A percentile compares a stretch with the other conserved stretches of the same genome.
phyloP scores from a whole-genome alignment of 2,888 invertebrate genomes.

The Gibbula magus region DNA sequence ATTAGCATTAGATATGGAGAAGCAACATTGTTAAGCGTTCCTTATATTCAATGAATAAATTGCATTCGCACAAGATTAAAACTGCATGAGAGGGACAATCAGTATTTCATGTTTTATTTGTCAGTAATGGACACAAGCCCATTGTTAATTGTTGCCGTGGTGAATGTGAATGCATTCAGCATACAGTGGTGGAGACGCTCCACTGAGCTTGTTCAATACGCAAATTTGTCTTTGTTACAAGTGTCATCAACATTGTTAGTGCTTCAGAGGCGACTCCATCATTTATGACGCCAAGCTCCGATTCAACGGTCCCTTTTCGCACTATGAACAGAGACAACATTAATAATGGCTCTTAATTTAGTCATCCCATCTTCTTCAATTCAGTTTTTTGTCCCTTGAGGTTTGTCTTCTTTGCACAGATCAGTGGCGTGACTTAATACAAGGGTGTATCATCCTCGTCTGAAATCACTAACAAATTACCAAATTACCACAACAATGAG shows the following conservation, averaged over 20 bases:
- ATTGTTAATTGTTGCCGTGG: neutral
- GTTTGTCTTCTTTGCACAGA: neutral
- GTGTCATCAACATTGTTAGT: slow-evolving; percentile 6
- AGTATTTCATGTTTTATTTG: neutral
- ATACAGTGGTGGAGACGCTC: neutral
- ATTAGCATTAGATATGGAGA: too few relatives aligned
- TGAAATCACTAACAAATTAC: too few relatives aligned
- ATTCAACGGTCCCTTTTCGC: neutral
- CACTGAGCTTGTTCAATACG: neutral
- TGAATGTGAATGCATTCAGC: neutral
- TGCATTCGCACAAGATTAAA: neutral
- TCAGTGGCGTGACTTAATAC: neutral
- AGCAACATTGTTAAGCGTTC: too few relatives aligned
- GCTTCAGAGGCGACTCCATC: neutral
- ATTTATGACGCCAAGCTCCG: neutral
- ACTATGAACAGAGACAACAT: neutral
- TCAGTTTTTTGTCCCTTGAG: neutral
- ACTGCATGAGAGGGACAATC: neutral
- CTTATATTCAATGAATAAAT: too few relatives aligned
- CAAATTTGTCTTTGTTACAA: slow-evolving; percentile 8
- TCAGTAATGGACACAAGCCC: neutral
- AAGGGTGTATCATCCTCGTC: too few relatives aligned
- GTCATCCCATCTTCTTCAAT: slow-evolving; percentile 4
- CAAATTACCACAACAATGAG: too few relatives aligned
- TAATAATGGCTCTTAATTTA: slow-evolving; percentile 4